Evolutionary conservation across 1,140 invertebrate genomes (phyloP).

Genomic region (Bradynema listronoti): DNA sequence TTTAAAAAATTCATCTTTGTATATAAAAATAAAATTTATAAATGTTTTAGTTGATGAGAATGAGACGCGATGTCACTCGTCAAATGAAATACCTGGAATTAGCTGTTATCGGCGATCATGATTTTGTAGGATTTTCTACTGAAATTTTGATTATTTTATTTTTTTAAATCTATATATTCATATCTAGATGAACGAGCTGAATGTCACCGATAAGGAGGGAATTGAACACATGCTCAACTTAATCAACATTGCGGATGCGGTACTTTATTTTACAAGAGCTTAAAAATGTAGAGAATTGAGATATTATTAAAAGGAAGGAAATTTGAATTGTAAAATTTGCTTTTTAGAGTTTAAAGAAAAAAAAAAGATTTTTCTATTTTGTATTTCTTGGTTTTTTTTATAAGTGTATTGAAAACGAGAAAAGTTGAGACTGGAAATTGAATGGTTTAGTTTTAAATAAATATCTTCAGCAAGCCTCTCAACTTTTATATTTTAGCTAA

Average conservation of each 20-base stretch:
- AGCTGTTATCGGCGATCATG: constrained; percentile 50
- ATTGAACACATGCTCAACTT: constrained; percentile 48
- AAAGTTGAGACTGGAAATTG: too few species aligned
- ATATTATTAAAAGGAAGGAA: too few species aligned
- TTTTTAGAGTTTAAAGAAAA: too few species aligned
- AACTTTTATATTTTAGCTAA: too few species aligned
- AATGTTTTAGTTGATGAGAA: constrained; percentile 6
- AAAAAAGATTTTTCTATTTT: too few species aligned
- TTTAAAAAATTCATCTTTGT: not conserved
- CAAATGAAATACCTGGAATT: constrained; percentile 55
- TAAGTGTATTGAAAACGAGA: too few species aligned
- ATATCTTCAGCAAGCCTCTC: too few species aligned
- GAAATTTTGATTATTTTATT: too few species aligned
- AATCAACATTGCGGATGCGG: constrained; percentile 55
- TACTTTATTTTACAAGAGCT: constrained; percentile 23
- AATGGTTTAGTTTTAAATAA: too few species aligned
- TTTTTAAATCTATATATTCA: not conserved
- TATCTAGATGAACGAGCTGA: constrained; percentile 46
- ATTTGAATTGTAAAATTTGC: too few species aligned
- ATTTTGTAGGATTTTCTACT: constrained; percentile 39
- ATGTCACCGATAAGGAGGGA: constrained; percentile 35
- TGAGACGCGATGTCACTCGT: constrained; percentile 36
- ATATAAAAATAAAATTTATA: too few species aligned
- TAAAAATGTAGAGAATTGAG: constrained; percentile 6
- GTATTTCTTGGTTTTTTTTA: too few species aligned